Conservation (phyloP, 1,140 invertebrate species). For the Achroia grisella region DNA sequence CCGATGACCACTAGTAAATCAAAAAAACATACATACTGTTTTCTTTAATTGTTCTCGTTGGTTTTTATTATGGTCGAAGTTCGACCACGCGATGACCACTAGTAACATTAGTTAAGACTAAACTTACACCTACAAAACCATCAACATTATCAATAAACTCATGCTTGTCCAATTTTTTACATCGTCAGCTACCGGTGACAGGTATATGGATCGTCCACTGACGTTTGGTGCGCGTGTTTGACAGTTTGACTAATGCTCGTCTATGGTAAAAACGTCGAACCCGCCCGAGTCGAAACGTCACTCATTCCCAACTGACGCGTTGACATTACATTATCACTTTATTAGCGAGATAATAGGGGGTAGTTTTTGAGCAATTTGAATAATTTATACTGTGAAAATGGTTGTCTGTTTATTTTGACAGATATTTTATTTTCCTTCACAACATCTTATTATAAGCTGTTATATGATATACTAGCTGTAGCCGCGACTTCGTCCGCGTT, state of each 20-base stretch:
- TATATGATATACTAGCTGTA: too few relatives aligned
- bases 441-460: too few relatives aligned
- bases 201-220: slow-evolving; percentile 30
- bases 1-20: too few relatives aligned
- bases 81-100: too few relatives aligned
- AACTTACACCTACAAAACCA: background rate
- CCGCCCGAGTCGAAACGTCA: background rate
- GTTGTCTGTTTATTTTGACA: too few relatives aligned
- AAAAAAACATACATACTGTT: too few relatives aligned
- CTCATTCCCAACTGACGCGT: background rate
- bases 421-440: too few relatives aligned
- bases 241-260: slow-evolving; percentile 60
- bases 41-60: too few relatives aligned
- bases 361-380: background rate
- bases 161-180: slow-evolving; percentile 22
- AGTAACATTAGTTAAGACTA: too few relatives aligned
- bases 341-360: slow-evolving; percentile 1
- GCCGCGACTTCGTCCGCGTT: too few relatives aligned
- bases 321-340: background rate
- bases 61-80: too few relatives aligned
- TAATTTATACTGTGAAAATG: too few relatives aligned
- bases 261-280: slow-evolving; percentile 20
- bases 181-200: slow-evolving; percentile 39
- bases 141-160: background rate
- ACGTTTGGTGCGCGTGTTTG: slow-evolving; percentile 40